Evolutionary conservation across 2,888 invertebrate genomes (phyloP).

Genomic region (Gandaritis pyraliata): DNA sequence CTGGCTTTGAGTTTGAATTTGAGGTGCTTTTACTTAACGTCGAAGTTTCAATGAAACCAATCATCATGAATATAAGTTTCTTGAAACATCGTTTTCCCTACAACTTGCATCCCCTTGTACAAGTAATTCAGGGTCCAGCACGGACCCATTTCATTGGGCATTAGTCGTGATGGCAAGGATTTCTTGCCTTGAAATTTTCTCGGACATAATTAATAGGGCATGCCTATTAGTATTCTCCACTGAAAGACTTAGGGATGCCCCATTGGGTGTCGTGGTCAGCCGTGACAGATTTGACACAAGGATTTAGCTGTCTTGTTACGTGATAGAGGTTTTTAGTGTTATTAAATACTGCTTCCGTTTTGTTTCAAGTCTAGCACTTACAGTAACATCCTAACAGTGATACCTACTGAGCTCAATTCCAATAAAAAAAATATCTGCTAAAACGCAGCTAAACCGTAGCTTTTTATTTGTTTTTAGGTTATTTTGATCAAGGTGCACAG

Average conservation of each 20-base stretch:
- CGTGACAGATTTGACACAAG: constrained; percentile 23
- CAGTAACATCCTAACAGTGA: too few species aligned
- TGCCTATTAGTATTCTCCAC: constrained; percentile 71
- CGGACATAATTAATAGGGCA: constrained; percentile 77
- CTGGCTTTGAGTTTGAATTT: too few species aligned
- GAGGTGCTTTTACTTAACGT: too few species aligned
- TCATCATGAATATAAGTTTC: too few species aligned
- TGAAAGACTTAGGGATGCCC: constrained; percentile 9
- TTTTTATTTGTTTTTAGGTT: too few species aligned
- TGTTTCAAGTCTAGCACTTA: too few species aligned
- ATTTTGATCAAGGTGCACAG: too few species aligned
- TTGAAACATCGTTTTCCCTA: constrained; percentile 17
- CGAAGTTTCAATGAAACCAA: too few species aligned
- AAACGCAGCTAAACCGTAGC: too few species aligned
- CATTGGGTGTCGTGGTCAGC: constrained; percentile 47
- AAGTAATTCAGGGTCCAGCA: constrained; percentile 67
- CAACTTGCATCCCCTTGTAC: constrained; percentile 46
- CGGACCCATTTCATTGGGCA: constrained; percentile 82
- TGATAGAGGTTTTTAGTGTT: not conserved
- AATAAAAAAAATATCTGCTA: too few species aligned
- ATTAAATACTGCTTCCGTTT: too few species aligned
- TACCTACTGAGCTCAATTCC: too few species aligned
- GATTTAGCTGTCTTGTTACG: constrained; percentile 22
- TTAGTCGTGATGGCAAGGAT: constrained; percentile 77
- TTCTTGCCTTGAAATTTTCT: constrained; percentile 82